These are phyloP conservation scores for Tenodera sinensis DNA, from an alignment of 2,888 invertebrate species.

Conservation along the genomic window DNA sequence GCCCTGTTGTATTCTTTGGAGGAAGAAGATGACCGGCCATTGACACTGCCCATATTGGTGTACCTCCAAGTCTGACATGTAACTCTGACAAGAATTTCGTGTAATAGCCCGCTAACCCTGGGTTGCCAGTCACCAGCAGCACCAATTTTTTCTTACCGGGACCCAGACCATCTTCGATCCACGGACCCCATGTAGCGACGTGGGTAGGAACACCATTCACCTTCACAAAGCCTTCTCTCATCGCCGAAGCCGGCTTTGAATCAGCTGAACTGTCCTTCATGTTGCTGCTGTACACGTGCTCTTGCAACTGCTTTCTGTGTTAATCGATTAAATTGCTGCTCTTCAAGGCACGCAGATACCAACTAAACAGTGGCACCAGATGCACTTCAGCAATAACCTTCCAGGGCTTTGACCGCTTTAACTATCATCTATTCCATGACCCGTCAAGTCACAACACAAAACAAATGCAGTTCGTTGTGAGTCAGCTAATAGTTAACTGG, in stretches of 20 bases:
- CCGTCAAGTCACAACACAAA: background rate
- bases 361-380: background rate
- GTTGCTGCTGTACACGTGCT: background rate
- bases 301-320: background rate
- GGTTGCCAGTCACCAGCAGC: slow-evolving; percentile 81
- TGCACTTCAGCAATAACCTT: background rate
- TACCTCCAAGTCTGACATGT: slow-evolving; percentile 54
- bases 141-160: slow-evolving; percentile 59
- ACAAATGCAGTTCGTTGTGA: background rate
- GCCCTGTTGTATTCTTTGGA: slow-evolving; percentile 44
- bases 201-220: slow-evolving; percentile 69
- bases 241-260: slow-evolving; percentile 30
- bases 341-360: background rate
- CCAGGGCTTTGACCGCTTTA: background rate
- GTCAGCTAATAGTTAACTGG: background rate
- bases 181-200: slow-evolving; percentile 67
- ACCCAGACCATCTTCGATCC: slow-evolving; percentile 56
- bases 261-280: background rate
- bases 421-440: background rate
- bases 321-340: background rate
- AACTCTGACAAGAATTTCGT: slow-evolving; percentile 66
- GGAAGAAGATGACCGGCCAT: slow-evolving; percentile 75
- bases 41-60: slow-evolving; percentile 78
- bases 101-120: slow-evolving; percentile 81
- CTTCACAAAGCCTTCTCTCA: slow-evolving; percentile 49